Percentiles rank a stretch among this genome's conserved stretches.
These are phyloP conservation scores for Danaus chrysippus DNA, from an alignment of 2,888 invertebrate species.

Conservation along the genomic window DNA sequence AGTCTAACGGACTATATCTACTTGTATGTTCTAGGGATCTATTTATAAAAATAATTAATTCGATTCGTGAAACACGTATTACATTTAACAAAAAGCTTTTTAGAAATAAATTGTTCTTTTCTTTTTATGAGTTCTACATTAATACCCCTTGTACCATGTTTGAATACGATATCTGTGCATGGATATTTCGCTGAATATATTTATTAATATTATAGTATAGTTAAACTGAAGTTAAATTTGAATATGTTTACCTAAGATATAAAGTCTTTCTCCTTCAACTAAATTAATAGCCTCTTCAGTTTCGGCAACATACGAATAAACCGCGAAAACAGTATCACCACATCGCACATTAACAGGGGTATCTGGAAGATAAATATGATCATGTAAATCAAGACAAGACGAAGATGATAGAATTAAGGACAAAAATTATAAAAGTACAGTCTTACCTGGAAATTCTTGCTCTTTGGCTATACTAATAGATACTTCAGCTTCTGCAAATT, in stretches of 20 bases:
- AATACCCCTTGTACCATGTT: too few relatives aligned
- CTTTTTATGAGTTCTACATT: too few relatives aligned
- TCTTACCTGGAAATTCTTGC: constrained; percentile 79
- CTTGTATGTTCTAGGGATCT: too few relatives aligned
- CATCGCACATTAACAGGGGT: constrained; percentile 79
- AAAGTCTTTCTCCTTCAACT: constrained; percentile 93
- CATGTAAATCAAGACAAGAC: too few relatives aligned
- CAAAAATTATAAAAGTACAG: too few relatives aligned
- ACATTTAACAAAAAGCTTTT: too few relatives aligned
- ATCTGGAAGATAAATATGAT: constrained; percentile 41
- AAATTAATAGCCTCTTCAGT: constrained; percentile 92
- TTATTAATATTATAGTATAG: constrained; percentile 8
- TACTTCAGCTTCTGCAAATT: constrained; percentile 81
- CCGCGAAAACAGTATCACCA: constrained; percentile 89
- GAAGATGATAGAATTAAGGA: too few relatives aligned
- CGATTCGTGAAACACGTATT: too few relatives aligned
- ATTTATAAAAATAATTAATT: too few relatives aligned
- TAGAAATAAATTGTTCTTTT: too few relatives aligned
- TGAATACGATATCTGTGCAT: too few relatives aligned
- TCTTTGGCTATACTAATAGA: constrained; percentile 84
- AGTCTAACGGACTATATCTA: too few relatives aligned
- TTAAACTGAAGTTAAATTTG: neutral
- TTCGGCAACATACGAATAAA: constrained; percentile 91
- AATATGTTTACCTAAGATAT: constrained; percentile 82
- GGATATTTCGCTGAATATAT: neutral